phyloP scores from a whole-genome alignment of 2,888 invertebrate species.

The Reticulitermes lucifugus region DNA sequence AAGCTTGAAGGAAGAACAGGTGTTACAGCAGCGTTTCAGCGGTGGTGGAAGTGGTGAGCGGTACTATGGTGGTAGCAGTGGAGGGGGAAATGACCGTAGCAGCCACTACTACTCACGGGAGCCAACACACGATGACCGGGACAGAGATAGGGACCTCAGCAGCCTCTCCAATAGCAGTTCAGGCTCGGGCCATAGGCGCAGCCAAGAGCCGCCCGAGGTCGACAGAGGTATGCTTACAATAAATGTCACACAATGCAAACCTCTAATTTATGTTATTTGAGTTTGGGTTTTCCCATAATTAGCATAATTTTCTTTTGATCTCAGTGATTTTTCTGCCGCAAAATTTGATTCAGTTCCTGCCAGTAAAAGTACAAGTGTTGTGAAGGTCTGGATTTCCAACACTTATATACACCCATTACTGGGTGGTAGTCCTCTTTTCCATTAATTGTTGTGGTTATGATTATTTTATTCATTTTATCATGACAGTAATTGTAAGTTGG shows the following conservation, averaged over 20 bases:
- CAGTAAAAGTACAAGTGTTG: background rate
- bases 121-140: constrained; percentile 63
- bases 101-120: constrained; percentile 48
- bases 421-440: too few relatives aligned
- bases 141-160: constrained; percentile 63
- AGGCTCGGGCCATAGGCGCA: constrained; percentile 67
- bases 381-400: too few relatives aligned
- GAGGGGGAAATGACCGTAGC: constrained; percentile 8
- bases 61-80: constrained; percentile 62
- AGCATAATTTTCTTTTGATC: too few relatives aligned
- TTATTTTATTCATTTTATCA: too few relatives aligned
- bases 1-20: constrained; percentile 56
- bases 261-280: too few relatives aligned
- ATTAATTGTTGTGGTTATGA: too few relatives aligned
- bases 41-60: constrained; percentile 56
- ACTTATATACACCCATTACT: too few relatives aligned
- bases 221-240: constrained; percentile 62
- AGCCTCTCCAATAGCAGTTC: constrained; percentile 66
- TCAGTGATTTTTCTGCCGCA: too few relatives aligned
- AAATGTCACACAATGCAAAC: too few relatives aligned
- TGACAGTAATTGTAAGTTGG: too few relatives aligned
- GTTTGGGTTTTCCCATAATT: too few relatives aligned
- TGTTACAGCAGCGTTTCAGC: constrained; percentile 58
- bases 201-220: constrained; percentile 69
- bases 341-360: background rate